These are phyloP conservation scores for Danio kyathit DNA, from an alignment of 2,797 vertebrate species.

Conservation along the genomic window DNA sequence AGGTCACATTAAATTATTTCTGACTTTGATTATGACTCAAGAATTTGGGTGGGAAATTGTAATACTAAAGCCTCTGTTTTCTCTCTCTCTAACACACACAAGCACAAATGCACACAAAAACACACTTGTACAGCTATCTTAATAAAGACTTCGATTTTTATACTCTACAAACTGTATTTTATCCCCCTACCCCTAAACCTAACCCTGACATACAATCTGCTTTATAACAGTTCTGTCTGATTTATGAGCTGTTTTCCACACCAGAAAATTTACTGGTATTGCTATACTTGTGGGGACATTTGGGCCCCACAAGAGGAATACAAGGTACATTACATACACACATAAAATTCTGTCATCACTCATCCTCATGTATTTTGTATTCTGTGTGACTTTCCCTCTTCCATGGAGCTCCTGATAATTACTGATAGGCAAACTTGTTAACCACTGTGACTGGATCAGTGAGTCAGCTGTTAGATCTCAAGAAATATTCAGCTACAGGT, in stretches of 20 bases:
- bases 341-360: not conserved
- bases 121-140: too few species aligned
- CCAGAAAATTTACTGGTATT: too few species aligned
- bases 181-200: too few species aligned
- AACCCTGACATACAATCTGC: too few species aligned
- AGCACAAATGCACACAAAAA: not conserved
- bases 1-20: slow-evolving; percentile 1
- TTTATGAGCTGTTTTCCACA: too few species aligned
- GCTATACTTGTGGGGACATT: too few species aligned
- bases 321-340: not conserved
- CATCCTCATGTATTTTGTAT: not conserved
- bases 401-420: not conserved
- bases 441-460: not conserved
- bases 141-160: too few species aligned
- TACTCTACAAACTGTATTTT: too few species aligned
- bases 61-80: not conserved
- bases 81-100: not conserved
- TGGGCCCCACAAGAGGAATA: not conserved
- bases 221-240: too few species aligned
- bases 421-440: not conserved
- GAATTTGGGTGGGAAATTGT: not conserved
- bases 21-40: not conserved
- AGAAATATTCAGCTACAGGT: not conserved
- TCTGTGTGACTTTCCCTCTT: not conserved
- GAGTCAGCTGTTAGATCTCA: not conserved